Evolutionary conservation across 2,113 vertebrate genomes (phyloP), one percentile per base, ranked within the genome.

Genomic region (Epinephelus cyanopodus): DNA sequence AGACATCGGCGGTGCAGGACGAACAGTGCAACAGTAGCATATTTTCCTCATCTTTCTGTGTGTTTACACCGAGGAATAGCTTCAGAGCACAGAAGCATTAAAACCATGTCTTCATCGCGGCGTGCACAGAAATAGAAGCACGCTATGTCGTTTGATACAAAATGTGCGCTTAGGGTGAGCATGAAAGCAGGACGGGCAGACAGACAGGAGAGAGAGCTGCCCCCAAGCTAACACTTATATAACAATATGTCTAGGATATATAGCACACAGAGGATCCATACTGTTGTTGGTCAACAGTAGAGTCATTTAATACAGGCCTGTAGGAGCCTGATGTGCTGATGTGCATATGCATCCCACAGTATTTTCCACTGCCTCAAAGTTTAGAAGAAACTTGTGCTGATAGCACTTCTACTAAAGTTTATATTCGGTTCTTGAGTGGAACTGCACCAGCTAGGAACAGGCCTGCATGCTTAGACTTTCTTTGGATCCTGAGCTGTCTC

Each of bases 191-290:
- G 71, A 84, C 69, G 81, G 81, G 84, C 77, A 85, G 90, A 91
- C 83, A 77, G 86, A 75, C 71, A 67, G 67, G 85, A 90, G 90
- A 81, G 76, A 68, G 67, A 75, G 89, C 77, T 90, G 85, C 81
- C 90, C 93, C 91, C 91, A 60, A 78, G 90, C 82, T 87, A 92
- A 82, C 87, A 88, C 86, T 94, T 94, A 92, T 86, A 92, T 88
- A 90, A 91, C 86, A 82, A 90, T 92, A 92, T 88, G 87, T 92
- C 92, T 92, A 68, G 84, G 75, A 91, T 92, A 87, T 91, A 92
- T 90, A 54, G 91, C 86, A 88, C 93, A 91, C 92, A 89, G 90
- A 92, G 93, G 93, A 92, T 92, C 88, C 93, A 93, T 93, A 90
- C 76, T 82, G 82, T 63, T 81, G 85, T 90, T 89, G 89, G 89